phyloP scores from a whole-genome alignment of 1,140 invertebrate genomes.

The Daktulosphaira vitifoliae region DNA sequence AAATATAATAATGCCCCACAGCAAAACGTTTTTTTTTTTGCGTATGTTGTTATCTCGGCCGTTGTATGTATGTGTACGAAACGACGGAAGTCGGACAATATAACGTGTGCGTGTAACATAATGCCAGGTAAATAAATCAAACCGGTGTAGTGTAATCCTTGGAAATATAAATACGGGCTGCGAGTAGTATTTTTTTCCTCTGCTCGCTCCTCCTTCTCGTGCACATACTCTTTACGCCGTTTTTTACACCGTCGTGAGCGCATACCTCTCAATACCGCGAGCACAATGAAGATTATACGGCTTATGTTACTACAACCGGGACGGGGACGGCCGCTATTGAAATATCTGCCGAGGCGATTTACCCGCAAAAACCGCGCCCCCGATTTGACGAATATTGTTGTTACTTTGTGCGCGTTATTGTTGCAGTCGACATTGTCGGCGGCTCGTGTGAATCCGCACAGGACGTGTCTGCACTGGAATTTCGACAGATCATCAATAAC shows the following conservation, averaged over 20 bases:
- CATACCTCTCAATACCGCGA: neutral
- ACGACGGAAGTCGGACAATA: slow-evolving; percentile 28
- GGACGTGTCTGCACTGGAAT: too few species aligned
- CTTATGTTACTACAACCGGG: slow-evolving; percentile 19
- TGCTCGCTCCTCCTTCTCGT: neutral
- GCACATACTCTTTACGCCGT: slow-evolving; percentile 5
- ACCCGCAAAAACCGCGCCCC: slow-evolving; percentile 25
- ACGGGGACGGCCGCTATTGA: neutral
- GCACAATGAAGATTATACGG: slow-evolving; percentile 28
- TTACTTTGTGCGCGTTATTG: too few species aligned
- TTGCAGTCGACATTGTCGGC: too few species aligned
- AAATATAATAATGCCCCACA: neutral
- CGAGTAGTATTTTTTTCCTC: neutral
- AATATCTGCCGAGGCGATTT: neutral
- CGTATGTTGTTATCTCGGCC: neutral
- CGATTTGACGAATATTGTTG: neutral
- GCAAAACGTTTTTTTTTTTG: slow-evolving; percentile 11
- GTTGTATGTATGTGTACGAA: too few species aligned
- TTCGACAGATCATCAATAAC: too few species aligned
- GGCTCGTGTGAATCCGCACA: too few species aligned
- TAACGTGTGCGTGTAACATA: neutral
- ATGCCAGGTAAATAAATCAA: slow-evolving; percentile 31
- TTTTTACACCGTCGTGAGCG: neutral
- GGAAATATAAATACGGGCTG: neutral
- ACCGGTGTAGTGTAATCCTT: slow-evolving; percentile 15